phyloP scores from a whole-genome alignment of 2,113 vertebrate genomes.

The Regulus satrapa region DNA sequence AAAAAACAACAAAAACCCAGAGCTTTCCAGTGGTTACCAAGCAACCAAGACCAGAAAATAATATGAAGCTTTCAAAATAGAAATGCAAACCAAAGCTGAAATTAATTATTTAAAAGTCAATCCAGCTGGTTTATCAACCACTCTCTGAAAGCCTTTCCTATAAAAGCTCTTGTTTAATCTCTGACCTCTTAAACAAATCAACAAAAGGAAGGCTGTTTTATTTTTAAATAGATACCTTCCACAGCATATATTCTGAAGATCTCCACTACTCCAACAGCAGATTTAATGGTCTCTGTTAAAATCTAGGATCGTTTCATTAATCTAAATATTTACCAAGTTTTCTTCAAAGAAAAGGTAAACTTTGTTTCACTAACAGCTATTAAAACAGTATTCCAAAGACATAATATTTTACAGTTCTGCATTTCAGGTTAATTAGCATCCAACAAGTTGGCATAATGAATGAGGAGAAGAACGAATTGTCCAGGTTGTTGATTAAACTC shows the following conservation, averaged over 20 bases:
- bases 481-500: not conserved
- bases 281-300: not conserved
- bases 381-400: not conserved
- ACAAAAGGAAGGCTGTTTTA: not conserved
- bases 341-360: not conserved
- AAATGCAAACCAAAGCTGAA: conserved; percentile 35
- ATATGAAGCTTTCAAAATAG: conserved; percentile 28
- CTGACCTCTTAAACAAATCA: conserved; percentile 7
- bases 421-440: not conserved
- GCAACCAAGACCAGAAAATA: conserved; percentile 49
- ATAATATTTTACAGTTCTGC: not conserved
- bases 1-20: not conserved
- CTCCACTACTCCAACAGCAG: not conserved
- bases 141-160: not conserved
- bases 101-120: conserved; percentile 59
- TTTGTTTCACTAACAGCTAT: not conserved
- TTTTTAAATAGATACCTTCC: not conserved
- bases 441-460: not conserved
- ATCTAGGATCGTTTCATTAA: not conserved
- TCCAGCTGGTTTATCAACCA: conserved; percentile 26
- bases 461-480: not conserved
- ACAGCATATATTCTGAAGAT: not conserved
- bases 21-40: conserved; percentile 24
- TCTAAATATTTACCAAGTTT: not conserved
- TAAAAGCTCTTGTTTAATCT: conserved; percentile 8